phyloP scores from a whole-genome alignment of 2,888 invertebrate genomes.

The Polydrusus pterygomalis region DNA sequence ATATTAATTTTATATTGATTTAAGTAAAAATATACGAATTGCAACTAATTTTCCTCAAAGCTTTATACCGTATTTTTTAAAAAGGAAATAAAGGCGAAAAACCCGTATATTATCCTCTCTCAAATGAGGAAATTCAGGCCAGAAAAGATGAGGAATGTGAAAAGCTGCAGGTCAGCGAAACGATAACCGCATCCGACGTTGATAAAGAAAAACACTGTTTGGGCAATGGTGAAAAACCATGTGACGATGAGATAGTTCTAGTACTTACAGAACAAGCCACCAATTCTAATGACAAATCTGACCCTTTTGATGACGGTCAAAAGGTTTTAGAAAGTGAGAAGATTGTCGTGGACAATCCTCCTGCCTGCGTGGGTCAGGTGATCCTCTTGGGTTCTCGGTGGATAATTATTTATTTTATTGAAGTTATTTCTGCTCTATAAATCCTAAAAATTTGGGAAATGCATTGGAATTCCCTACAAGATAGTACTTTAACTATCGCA shows the following conservation, averaged over 20 bases:
- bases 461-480: no score
- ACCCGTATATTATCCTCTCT: slow-evolving; percentile 43
- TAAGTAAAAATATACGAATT: no score
- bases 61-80: slow-evolving; percentile 6
- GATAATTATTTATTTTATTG: slow-evolving; percentile 11
- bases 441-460: no score
- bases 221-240: not conserved
- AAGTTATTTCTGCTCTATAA: not conserved
- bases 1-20: no score
- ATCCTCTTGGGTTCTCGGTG: slow-evolving; percentile 24
- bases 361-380: slow-evolving; percentile 55
- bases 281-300: slow-evolving; percentile 3
- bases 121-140: slow-evolving; percentile 47
- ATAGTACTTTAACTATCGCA: no score
- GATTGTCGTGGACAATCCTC: slow-evolving; percentile 35
- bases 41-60: no score
- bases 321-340: slow-evolving; percentile 33
- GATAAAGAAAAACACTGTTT: slow-evolving; percentile 11
- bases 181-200: not conserved
- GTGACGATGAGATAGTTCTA: slow-evolving; percentile 19
- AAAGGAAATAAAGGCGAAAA: slow-evolving; percentile 5
- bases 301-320: slow-evolving; percentile 17
- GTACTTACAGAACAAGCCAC: slow-evolving; percentile 22
- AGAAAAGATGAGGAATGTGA: slow-evolving; percentile 42
- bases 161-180: slow-evolving; percentile 27